Evolutionary conservation across 1,140 invertebrate species (phyloP), one percentile per base, ranked within the genome.

Genomic region (Heliconius hewitsoni): DNA sequence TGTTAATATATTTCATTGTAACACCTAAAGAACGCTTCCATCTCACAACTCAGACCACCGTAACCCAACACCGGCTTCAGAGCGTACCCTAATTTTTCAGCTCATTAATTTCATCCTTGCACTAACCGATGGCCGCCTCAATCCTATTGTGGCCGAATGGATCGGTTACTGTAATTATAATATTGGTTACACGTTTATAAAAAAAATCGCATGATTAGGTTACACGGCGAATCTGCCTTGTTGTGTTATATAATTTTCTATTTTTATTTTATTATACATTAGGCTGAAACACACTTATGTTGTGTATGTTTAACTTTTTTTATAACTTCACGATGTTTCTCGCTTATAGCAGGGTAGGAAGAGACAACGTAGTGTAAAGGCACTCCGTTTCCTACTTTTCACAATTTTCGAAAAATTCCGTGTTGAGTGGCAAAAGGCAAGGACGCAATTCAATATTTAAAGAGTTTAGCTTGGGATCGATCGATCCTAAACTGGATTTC

Each of bases 91-190:
- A 92, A 92, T 93, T 92, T 93, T 81, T 84, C 88, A 88, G 86
- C 91, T 92, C 91, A 92, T 93, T 93, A 90, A 78, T 79, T 84
- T 86, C 83, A 86, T 87, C 84, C 87, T 90, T 90, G 89, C 89
- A 83, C 79, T 81, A 81, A 84, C 72, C 84, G 74, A 73, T 46
- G 85, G 86, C 84, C 83, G 86, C 82, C 77, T 82, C 85, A 81
- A 82, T 87, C 83, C 87, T 81, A 88, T 89, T 90, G 85, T 83
- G 81, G 66, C 81, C 81, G 73, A 60, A 52, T 50, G 73, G 86
- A 89, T 89, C 88, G 83, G 76, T 89, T 89, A 83, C 89, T 81
- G 78, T 86, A 87, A 89, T 89, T 88, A 86, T 88, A 85, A 84
- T 84, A 88, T 86, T 84, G 82, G 78, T 82, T 82, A 78, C 75